phyloP scores from a whole-genome alignment of 2,888 invertebrate species.

The Pheosia gnoma region DNA sequence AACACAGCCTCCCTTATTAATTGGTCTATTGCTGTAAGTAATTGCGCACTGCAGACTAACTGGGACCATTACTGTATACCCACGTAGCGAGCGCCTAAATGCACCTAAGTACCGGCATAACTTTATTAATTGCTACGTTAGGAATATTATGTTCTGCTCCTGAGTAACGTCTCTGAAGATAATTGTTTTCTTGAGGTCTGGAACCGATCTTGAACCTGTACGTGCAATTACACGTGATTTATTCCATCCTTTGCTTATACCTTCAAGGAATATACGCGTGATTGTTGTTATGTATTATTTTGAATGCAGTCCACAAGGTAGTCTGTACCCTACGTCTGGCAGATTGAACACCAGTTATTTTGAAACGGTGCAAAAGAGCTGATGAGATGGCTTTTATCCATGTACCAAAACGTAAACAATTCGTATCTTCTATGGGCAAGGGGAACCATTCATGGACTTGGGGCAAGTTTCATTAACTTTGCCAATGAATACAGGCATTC shows the following conservation, averaged over 20 bases:
- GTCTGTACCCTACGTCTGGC: no score
- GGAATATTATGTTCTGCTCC: conserved; percentile 23
- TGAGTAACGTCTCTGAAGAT: neutral
- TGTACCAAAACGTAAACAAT: conserved; percentile 43
- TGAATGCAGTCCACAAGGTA: no score
- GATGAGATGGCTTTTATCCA: neutral
- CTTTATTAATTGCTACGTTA: conserved; percentile 51
- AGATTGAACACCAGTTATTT: no score
- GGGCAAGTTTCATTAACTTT: conserved; percentile 81
- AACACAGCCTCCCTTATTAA: conserved; percentile 54
- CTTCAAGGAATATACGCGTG: no score
- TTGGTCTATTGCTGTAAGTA: conserved; percentile 62
- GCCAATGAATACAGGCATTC: conserved; percentile 77
- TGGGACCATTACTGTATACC: conserved; percentile 46
- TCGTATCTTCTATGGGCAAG: conserved; percentile 37
- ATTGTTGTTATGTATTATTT: no score
- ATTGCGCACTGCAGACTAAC: conserved; percentile 55
- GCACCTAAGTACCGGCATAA: conserved; percentile 45
- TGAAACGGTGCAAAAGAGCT: neutral
- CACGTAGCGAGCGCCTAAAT: conserved; percentile 37
- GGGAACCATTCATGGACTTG: conserved; percentile 62
- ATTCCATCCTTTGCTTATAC: no score
- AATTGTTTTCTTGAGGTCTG: neutral
- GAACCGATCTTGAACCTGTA: no score
- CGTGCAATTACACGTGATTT: no score